Conservation (phyloP, 2,888 invertebrate species). For the Trissoscelio sp. region DNA sequence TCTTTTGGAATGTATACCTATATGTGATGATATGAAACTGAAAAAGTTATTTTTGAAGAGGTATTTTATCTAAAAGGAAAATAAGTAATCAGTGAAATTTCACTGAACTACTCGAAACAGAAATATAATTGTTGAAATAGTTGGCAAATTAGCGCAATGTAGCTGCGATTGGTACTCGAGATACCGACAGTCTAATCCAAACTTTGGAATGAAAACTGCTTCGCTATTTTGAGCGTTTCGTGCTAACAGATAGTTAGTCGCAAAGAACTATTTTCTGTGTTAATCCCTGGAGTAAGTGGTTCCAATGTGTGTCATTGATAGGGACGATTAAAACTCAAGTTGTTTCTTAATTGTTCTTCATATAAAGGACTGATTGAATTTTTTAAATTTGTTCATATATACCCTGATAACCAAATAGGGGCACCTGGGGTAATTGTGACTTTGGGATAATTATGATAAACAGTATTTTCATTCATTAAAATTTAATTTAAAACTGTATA, state of each 20-base stretch:
- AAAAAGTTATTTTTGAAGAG: no score
- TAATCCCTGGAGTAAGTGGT: constrained; percentile 77
- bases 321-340: constrained; percentile 16
- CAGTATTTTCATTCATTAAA: no score
- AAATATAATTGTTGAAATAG: constrained; percentile 37
- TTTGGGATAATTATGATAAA: no score
- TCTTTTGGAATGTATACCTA: no score
- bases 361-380: no score
- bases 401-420: no score
- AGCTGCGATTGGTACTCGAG: constrained; percentile 73
- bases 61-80: no score
- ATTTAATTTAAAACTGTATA: no score
- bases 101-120: constrained; percentile 14
- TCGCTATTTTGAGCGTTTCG: constrained; percentile 78
- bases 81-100: constrained; percentile 3
- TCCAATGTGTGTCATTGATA: constrained; percentile 62
- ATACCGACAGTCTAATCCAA: constrained; percentile 78
- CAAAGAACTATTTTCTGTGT: constrained; percentile 72
- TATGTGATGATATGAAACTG: no score
- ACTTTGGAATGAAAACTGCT: constrained; percentile 79
- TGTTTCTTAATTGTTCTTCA: constrained; percentile 10
- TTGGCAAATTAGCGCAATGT: constrained; percentile 50
- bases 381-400: no score
- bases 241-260: constrained; percentile 77
- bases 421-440: no score